Evolutionary conservation across 1,140 invertebrate genomes (phyloP), one percentile per base, ranked within the genome.

Genomic region (Diorhabda sublineata): DNA sequence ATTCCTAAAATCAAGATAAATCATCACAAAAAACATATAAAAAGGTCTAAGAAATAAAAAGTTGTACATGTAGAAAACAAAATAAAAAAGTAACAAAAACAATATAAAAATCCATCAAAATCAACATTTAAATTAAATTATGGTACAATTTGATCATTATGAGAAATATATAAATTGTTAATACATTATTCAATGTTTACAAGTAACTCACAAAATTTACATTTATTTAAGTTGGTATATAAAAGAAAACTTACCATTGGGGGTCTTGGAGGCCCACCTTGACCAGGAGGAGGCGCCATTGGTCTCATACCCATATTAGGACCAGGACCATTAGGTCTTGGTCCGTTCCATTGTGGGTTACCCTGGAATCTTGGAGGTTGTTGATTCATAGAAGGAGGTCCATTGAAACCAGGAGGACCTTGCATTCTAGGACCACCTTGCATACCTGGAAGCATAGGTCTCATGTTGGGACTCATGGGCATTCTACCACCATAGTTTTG

Each of bases 351-450:
- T 45, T 81, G 80, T 3, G 86, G 87, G 42, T 87, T 86, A 64
- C 84, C 84, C 59, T 87, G 85, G 77, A 87, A 87, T 5, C 85
- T 84, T 52, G 85, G 85, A 75, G n/a, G 83, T 82, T 44, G 83
- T 80, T 69, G 83, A 57, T 74, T 70, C 73, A 75, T 75, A 45
- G 71, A 71, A n/a, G 77, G 77, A 2, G 77, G 77, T 26, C 75
- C 76, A 67, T 78, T 76, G 41, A 71, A 76, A 6, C 74, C 76
- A 3, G 76, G 84, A 59, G 87, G 86, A 57, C 88, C 89, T 76
- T 87, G 86, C 87, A 90, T 88, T 2, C 90, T 89, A 0, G 88
- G 89, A 5, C 90, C 89, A 3, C 88, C 85, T 62, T 83, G 83
- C 85, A 88, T 87, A n/a, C 88, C 88, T 41, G 89, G 88, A 59